Base-by-base conservation (phyloP, 1,140 invertebrate species). In the Sipha flava region DNA sequence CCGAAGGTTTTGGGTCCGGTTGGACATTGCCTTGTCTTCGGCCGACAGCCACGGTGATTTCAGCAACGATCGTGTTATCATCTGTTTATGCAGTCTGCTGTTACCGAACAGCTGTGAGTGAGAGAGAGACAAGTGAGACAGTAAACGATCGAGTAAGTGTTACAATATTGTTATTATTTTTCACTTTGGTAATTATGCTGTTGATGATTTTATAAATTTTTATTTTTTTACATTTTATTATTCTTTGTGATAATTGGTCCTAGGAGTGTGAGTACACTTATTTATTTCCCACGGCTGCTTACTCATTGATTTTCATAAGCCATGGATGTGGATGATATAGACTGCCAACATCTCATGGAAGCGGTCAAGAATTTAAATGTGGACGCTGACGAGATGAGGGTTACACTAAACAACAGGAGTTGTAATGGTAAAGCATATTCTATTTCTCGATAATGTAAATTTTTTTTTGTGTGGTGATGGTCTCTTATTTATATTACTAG, bases 331-430 rank as follows among this genome's bases (percentile, higher is more conserved):
- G n/a, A 70, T 23, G 73, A 77, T 29, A 49, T 26, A 9, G 73
- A 77, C 12, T 77, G 73, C 18, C 21, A 34, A 1, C 73, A 77
- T 14, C 40, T 77, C n/a, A n/a, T 5, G 1, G 73, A 77, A 23
- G 73, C 52, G 1, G 73, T 34, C 12, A n/a, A 40, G 12, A 57
- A 77, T 1, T 2, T 77, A 2, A 54, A 77, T 18, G 54, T 77
- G 12, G 52, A 77, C 18, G 73, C 59, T 0, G 49, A 77, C 1
- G 26, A 77, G 21, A 77, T 77, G 9, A 77, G 52, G 16, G 49
- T 14, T 21, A 77, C 73, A 3, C 49, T 77, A 12, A 77, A 77
- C 21, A 77, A 77, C 6, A 77, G 73, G 31, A 59, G 73, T 77
- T 77, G 73, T 21, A 77, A 57, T 26, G 52, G 73, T 77, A 34